Evolutionary conservation across 2,888 invertebrate species (phyloP).

Genomic region (Andrena chrysosceles): DNA sequence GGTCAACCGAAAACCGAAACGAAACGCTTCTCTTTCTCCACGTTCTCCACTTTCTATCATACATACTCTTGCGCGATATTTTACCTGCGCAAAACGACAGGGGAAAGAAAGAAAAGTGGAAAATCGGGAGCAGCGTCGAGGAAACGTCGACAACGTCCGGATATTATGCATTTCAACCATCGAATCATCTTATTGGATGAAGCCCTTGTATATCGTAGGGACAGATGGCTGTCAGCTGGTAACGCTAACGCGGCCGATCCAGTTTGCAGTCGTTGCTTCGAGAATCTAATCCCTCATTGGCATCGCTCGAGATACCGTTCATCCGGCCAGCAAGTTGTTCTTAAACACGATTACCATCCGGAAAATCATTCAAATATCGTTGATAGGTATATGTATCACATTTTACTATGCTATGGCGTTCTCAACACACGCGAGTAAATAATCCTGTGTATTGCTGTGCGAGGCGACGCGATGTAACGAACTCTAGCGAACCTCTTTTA

Average conservation of each 20-base stretch:
- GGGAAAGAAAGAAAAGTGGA: background rate
- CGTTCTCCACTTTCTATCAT: background rate
- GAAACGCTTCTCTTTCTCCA: background rate
- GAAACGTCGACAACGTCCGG: constrained; percentile 46
- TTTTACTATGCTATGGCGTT: background rate
- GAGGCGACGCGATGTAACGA: too few species aligned
- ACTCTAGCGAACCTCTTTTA: too few species aligned
- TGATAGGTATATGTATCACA: constrained; percentile 21
- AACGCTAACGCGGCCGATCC: constrained; percentile 52
- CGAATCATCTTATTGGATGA: constrained; percentile 76
- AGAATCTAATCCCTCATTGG: constrained; percentile 71
- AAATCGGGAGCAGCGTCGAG: background rate
- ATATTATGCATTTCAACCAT: constrained; percentile 54
- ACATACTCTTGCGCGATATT: background rate
- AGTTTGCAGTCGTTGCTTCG: constrained; percentile 66
- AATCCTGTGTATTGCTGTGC: too few species aligned
- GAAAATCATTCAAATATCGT: background rate
- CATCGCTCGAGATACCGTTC: constrained; percentile 72
- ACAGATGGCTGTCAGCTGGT: constrained; percentile 68
- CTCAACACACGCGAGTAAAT: background rate
- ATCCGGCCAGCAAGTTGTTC: constrained; percentile 18
- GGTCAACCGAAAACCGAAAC: background rate
- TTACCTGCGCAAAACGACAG: background rate
- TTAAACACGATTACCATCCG: constrained; percentile 10
- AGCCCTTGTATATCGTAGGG: constrained; percentile 77